Conservation (phyloP, 2,888 invertebrate genomes). For the Caenorhabditis sinica region DNA sequence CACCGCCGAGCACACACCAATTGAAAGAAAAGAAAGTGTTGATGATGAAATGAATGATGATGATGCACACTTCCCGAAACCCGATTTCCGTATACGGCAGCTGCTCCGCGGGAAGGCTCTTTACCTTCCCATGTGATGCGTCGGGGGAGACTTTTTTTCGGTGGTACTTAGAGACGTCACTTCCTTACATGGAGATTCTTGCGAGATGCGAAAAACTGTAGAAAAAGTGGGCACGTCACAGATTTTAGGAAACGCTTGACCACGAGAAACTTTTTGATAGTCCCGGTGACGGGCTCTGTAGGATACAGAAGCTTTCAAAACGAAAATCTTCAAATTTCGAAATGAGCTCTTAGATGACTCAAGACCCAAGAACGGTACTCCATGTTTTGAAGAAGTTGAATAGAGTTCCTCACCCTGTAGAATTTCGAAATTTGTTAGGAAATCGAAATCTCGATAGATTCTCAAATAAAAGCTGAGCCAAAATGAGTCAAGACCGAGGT, state of each 20-base stretch:
- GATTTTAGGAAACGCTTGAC: too few species aligned
- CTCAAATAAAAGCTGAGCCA: neutral
- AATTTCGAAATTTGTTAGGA: neutral
- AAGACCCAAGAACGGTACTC: too few species aligned
- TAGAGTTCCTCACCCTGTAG: neutral
- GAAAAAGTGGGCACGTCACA: conserved; percentile 52
- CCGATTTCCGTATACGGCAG: conserved; percentile 67
- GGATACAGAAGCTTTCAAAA: too few species aligned
- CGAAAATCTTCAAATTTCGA: too few species aligned
- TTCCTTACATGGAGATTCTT: conserved; percentile 23
- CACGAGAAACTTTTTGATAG: neutral
- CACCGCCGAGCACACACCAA: conserved; percentile 56
- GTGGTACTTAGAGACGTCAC: conserved; percentile 49
- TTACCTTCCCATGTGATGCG: conserved; percentile 54
- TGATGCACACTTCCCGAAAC: conserved; percentile 53
- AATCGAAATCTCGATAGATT: too few species aligned
- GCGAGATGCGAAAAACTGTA: conserved; percentile 12
- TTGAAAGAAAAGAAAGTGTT: conserved; percentile 18
- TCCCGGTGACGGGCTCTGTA: neutral
- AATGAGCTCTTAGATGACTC: too few species aligned
- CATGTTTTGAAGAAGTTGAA: neutral
- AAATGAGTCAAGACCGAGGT: neutral
- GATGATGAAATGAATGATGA: conserved; percentile 17
- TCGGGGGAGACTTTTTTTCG: conserved; percentile 5
- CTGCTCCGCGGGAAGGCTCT: neutral